Evolutionary conservation across 1,140 invertebrate species (phyloP).

Genomic region (Spodoptera litura): DNA sequence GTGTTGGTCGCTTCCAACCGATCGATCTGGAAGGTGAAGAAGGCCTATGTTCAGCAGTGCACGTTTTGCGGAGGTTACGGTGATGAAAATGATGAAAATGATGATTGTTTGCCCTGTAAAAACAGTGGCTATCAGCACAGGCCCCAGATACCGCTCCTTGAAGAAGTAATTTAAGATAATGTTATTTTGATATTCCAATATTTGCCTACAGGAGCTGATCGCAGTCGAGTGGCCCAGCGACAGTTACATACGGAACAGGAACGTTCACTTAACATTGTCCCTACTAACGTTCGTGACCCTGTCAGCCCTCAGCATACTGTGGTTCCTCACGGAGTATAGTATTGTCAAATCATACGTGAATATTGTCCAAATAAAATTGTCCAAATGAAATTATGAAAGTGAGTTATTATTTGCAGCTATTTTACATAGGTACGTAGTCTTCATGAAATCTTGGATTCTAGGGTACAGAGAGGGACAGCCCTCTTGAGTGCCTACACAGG

Average conservation of each 20-base stretch:
- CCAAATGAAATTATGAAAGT: background rate
- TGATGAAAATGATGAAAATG: no score
- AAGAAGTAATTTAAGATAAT: no score
- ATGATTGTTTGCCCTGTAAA: no score
- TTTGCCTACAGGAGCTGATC: background rate
- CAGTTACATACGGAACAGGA: background rate
- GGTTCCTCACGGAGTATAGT: background rate
- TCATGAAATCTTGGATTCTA: background rate
- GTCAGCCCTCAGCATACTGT: background rate
- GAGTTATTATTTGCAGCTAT: no score
- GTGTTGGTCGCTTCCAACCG: background rate
- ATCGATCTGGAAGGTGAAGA: no score
- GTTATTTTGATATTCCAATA: background rate
- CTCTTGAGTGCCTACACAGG: no score
- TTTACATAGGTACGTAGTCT: no score
- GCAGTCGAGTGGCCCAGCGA: background rate
- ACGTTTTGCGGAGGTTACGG: no score
- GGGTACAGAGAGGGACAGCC: no score
- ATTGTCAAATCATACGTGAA: background rate
- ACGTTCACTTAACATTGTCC: background rate
- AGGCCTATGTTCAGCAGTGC: no score
- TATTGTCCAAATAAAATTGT: conserved; percentile 26
- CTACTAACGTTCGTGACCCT: background rate
- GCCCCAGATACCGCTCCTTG: no score
- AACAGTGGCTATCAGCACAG: no score